Evolutionary conservation across 2,888 invertebrate species (phyloP), one percentile per base, ranked within the genome.

Genomic region (Eristalis intricaria): DNA sequence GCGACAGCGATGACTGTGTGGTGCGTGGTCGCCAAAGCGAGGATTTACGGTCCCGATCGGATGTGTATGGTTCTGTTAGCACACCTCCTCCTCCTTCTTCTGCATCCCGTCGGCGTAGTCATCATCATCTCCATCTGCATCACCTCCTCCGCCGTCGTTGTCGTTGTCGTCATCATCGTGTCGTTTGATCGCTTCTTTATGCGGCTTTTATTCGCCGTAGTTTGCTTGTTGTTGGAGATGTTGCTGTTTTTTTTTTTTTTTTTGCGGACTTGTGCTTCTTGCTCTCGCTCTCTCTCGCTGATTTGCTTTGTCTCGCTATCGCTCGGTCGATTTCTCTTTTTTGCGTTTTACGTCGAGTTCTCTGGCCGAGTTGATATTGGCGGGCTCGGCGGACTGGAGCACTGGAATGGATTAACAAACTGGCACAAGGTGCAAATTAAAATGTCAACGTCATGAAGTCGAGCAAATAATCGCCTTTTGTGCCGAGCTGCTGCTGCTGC

Each of bases 371-470:
- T 50, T 50, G 50, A 50, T 50, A 19, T 19, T 50, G 50, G 50
- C 19, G 50, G 50, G 19, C 50, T 50, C 50, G 50, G 19, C 43
- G 19, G 43, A 35, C 7, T 63, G 79, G 70, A 68, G 66, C 70
- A 38, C 78, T 82, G 63, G 60, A 73, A 73, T 70, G 84, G 87
- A 87, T 87, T 87, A 87, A 87, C 76, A 78, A 87, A 87, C 87
- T 87, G 73, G 87, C 84, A 87, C 87, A 87, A 87, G 87, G 87
- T 87, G 87, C 87, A 87, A 87, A 87, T 87, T 87, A 87, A 87
- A 87, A 87, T 87, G 87, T 87, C 87, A 87, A 84, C 87, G 87
- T 87, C 87, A 87, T 87, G 84, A 87, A 84, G 84, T 87, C 87
- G 87, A 76, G 79, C 84, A 87, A 87, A 87, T 87, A 87, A 86